Evolutionary conservation across 2,797 vertebrate genomes (phyloP), one percentile per base, ranked within the genome.

Genomic region (Leptoclinus maculatus): DNA sequence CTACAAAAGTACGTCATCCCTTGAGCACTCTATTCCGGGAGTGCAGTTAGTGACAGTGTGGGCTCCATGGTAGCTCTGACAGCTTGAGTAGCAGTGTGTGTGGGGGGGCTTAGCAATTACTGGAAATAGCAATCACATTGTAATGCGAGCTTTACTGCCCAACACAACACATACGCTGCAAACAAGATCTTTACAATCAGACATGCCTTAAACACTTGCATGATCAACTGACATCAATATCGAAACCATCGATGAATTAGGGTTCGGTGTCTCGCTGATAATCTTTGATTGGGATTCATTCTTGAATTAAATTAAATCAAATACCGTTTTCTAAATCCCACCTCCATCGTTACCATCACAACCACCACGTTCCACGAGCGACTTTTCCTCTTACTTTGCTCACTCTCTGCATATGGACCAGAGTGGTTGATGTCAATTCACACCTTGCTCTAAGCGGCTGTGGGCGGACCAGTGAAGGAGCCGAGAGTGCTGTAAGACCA

Each of bases 381-480:
- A 57, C 49, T 41, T 63, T 49, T 38, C 13, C 57, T 41, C 38
- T 19, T n/a, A 12, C 38, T 38, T 36, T 70, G 32, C 53, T 71
- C 53, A 36, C 54, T 21, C 23, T 60, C 25, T 43, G 32, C 76
- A 70, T 76, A 85, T 66, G 65, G 67, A 32, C 11, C 5, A 1
- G 53, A n/a, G 60, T 56, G 75, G 49, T n/a, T 34, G 34, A 75
- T 59, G 53, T 2, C 71, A 56, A 77, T 83, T 91, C 78, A 83
- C 87, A 84, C 82, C 49, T 76, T 73, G 49, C 39, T 60, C 62
- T 78, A n/a, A n/a, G 69, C 0, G 19, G 53, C 64, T 69, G 86
- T 86, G 78, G 86, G 86, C 4, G 74, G 73, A 71, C 56, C 39
- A 19, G 53, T 23, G 53, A 51, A 64, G 75, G 43, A 41, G 63